Conservation (phyloP, 1,140 invertebrate genomes). For the Caerostris extrusa region DNA sequence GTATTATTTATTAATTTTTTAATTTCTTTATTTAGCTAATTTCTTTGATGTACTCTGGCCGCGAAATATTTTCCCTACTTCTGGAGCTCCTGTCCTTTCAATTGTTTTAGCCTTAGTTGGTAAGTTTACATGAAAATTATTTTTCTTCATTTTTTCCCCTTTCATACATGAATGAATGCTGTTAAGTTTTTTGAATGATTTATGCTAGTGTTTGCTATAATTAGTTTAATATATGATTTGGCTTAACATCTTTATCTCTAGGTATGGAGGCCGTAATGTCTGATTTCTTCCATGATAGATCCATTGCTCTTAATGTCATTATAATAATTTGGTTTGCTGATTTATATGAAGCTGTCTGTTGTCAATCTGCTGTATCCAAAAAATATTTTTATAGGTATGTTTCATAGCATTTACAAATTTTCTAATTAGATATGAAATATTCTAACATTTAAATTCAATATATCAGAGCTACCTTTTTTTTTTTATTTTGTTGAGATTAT, state of each 20-base stretch:
- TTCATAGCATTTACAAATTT: background rate
- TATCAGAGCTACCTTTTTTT: too few species aligned
- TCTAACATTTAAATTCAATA: too few species aligned
- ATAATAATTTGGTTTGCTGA: conserved; percentile 99
- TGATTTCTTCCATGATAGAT: conserved; percentile 99
- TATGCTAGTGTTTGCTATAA: too few species aligned
- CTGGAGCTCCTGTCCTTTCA: conserved; percentile 96
- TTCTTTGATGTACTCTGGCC: conserved; percentile 35
- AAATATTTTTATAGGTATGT: conserved; percentile 95
- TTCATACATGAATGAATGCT: background rate
- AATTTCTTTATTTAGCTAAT: conserved; percentile 12
- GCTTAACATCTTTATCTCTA: conserved; percentile 83
- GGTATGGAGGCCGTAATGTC: conserved; percentile 99
- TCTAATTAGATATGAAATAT: background rate
- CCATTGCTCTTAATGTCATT: conserved; percentile 99
- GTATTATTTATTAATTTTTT: too few species aligned
- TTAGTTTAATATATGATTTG: background rate
- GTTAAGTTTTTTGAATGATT: background rate
- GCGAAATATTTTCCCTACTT: conserved; percentile 88
- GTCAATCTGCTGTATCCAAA: conserved; percentile 95
- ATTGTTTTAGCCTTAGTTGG: conserved; percentile 98
- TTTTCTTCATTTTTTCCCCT: background rate
- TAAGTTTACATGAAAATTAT: conserved; percentile 84
- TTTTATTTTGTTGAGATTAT: too few species aligned
- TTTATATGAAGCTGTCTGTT: conserved; percentile 99